Evolutionary conservation across 2,888 invertebrate genomes (phyloP).

Genomic region (Arrhopalites spinosus): DNA sequence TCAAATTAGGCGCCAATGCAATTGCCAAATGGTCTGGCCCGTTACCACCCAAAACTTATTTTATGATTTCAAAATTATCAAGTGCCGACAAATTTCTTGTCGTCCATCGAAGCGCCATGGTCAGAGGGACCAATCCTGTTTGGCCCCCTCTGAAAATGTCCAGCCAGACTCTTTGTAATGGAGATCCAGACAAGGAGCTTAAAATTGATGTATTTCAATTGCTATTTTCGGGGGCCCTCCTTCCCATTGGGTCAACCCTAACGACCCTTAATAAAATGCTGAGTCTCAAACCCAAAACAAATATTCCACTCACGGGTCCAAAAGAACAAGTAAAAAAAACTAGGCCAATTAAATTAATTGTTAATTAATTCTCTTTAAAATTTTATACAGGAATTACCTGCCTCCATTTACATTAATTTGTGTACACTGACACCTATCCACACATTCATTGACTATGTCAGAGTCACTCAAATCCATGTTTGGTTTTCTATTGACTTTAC

Average conservation of each 20-base stretch:
- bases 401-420: neutral
- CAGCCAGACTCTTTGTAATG: conserved; percentile 62
- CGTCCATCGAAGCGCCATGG: conserved; percentile 64
- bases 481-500: conserved; percentile 63
- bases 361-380: too few relatives aligned
- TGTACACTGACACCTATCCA: conserved; percentile 53
- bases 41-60: conserved; percentile 46
- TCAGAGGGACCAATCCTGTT: conserved; percentile 62
- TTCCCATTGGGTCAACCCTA: conserved; percentile 61
- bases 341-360: too few relatives aligned
- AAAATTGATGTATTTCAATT: conserved; percentile 62
- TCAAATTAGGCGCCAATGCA: conserved; percentile 21
- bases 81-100: conserved; percentile 60
- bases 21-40: conserved; percentile 46
- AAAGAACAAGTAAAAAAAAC: conserved; percentile 13
- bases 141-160: conserved; percentile 57
- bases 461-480: conserved; percentile 61
- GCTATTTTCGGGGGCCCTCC: conserved; percentile 60
- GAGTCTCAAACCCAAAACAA: neutral
- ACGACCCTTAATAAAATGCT: conserved; percentile 61
- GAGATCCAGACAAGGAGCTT: conserved; percentile 64
- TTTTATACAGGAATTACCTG: neutral
- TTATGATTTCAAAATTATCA: conserved; percentile 59
- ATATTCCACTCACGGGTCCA: conserved; percentile 1
- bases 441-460: conserved; percentile 66